These are phyloP conservation scores for Romanogobio albipinnatus DNA, from an alignment of 2,113 vertebrate species.

Conservation along the genomic window DNA sequence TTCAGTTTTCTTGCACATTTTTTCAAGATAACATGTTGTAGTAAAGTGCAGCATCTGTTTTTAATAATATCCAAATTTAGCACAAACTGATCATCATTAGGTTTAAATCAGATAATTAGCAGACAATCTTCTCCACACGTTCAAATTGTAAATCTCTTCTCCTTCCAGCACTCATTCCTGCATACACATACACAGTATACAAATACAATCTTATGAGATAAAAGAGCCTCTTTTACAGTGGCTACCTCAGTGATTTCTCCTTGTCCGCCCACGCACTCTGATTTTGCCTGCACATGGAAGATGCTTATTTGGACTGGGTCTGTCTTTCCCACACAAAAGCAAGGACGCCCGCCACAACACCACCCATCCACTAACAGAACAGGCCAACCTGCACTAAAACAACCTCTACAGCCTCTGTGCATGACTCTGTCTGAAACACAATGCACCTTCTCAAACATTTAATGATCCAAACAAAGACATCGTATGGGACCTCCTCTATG, in stretches of 20 bases:
- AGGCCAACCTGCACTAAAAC: slow-evolving; percentile 49
- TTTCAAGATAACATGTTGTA: neutral
- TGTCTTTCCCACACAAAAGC: slow-evolving; percentile 64
- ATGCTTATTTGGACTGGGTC: slow-evolving; percentile 63
- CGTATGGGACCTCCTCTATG: neutral
- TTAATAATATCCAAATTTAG: neutral
- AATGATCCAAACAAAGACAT: neutral
- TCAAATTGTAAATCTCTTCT: neutral
- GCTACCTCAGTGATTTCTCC: slow-evolving; percentile 28
- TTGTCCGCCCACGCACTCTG: slow-evolving; percentile 60
- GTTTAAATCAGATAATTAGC: neutral
- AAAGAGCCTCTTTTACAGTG: slow-evolving; percentile 16
- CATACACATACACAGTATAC: slow-evolving; percentile 33
- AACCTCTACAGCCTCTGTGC: slow-evolving; percentile 6
- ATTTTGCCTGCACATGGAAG: slow-evolving; percentile 67
- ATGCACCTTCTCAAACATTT: slow-evolving; percentile 37
- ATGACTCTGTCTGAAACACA: slow-evolving; percentile 31
- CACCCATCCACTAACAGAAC: slow-evolving; percentile 59
- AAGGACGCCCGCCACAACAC: slow-evolving; percentile 26
- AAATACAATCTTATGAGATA: slow-evolving; percentile 38
- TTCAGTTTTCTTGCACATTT: neutral
- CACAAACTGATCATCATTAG: neutral
- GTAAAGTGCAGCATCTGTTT: neutral
- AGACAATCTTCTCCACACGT: neutral
- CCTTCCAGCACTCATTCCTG: neutral